These are phyloP conservation scores for Paramacrobiotus metropolitanus DNA, from an alignment of 1,140 invertebrate species.

Conservation along the genomic window DNA sequence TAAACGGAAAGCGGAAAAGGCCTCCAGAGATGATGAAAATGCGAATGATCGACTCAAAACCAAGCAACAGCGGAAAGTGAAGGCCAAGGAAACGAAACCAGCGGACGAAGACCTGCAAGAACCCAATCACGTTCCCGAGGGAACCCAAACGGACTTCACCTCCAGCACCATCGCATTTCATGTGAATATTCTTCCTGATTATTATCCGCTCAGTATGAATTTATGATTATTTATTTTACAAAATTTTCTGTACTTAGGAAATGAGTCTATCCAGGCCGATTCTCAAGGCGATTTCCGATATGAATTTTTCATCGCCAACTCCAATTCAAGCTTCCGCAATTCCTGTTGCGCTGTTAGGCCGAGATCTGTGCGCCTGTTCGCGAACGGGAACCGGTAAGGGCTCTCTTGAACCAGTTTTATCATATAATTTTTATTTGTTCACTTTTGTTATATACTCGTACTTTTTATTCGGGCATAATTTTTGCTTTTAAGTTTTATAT, in stretches of 20 bases:
- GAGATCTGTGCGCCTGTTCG: slow-evolving; percentile 82
- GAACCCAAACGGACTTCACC: no score
- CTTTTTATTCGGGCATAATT: no score
- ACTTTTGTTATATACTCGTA: no score
- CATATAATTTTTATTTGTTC: no score
- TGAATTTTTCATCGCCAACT: slow-evolving; percentile 80
- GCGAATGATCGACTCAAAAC: background rate
- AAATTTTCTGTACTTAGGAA: slow-evolving; percentile 37
- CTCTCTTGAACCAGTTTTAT: no score
- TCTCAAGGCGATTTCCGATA: slow-evolving; percentile 57
- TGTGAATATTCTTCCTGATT: no score
- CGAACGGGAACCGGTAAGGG: slow-evolving; percentile 88
- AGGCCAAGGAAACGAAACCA: background rate
- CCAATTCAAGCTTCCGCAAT: slow-evolving; percentile 84
- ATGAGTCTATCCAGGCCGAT: slow-evolving; percentile 76
- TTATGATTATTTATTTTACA: no score
- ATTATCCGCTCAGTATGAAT: no score
- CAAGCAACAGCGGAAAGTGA: background rate
- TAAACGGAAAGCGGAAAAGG: background rate
- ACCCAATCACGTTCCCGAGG: no score
- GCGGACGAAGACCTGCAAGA: slow-evolving; percentile 11
- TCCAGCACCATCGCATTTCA: no score
- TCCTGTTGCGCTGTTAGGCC: slow-evolving; percentile 63
- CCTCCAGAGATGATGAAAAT: background rate
- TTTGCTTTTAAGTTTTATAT: no score